Evolutionary conservation across 35 echinoderm and acorn worm species (phyloP), one percentile per base, ranked within the genome.

Genomic region (Heliocidaris erythrogramma): DNA sequence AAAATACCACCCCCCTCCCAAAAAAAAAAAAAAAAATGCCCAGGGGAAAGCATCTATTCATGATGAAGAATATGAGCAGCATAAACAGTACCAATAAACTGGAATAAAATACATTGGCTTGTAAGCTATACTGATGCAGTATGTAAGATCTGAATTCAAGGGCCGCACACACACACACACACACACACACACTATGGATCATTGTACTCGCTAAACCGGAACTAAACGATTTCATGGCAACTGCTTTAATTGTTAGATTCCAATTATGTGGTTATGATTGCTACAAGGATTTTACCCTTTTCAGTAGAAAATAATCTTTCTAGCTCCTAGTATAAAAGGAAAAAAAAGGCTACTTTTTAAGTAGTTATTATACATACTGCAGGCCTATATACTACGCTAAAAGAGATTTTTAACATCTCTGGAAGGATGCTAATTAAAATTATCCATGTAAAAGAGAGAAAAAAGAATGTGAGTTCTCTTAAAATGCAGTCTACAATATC

Each of bases 241-340:
- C 21, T 78, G 65, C 65, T 78, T 78, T 78, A 78, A 78, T 78
- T 78, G 65, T 78, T 78, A 78, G 65, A 78, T 78, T 78, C 65
- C 65, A 7, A 78, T 78, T 78, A n/a, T 78, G 21, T 27, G 21
- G 0, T 7, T n/a, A 21, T n/a, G 65, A n/a, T 78, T 78, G 65
- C 65, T 78, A 78, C 65, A 78, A 78, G 65, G 65, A 18, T 78
- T 78, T n/a, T 78, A 78, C 7, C 21, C 18, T 27, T 78, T 78
- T n/a, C 27, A 27, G 65, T 27, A 7, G 2, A n/a, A 78, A n/a
- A 78, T 78, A 78, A 78, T 78, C 65, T 78, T 78, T 17, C 18
- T 27, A 78, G 65, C 21, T 7, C 65, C 8, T 24, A 6, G 0
- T 78, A 27, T 78, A 78, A 78, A 78, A 78, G 5, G 65, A 78